Conservation (phyloP, 2,797 vertebrate species). For the Helostoma temminkii region DNA sequence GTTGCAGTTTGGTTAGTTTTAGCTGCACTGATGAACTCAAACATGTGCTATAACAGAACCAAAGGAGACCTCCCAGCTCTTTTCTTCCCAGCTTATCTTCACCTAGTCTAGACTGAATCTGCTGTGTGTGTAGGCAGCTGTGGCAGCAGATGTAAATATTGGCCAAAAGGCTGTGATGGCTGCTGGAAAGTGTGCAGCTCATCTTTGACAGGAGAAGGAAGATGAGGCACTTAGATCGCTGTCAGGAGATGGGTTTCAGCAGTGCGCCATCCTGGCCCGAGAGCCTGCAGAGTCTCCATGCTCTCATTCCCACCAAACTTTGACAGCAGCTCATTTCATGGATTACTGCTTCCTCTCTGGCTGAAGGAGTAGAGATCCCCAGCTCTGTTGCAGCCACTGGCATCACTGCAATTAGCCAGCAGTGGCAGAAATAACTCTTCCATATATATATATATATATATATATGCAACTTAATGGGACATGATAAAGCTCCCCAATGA, state of each 20-base stretch:
- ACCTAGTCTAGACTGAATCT: background rate
- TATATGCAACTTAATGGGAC: too few species aligned
- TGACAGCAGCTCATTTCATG: slow-evolving; percentile 56
- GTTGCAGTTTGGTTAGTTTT: slow-evolving; percentile 27
- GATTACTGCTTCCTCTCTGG: slow-evolving; percentile 30
- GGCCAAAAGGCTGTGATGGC: slow-evolving; percentile 2
- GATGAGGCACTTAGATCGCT: slow-evolving; percentile 14
- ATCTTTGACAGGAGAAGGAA: slow-evolving; percentile 27
- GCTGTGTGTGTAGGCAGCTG: background rate
- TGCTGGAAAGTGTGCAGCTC: slow-evolving; percentile 11
- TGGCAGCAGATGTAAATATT: slow-evolving; percentile 24
- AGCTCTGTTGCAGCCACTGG: slow-evolving; percentile 18
- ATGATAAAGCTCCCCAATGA: too few species aligned
- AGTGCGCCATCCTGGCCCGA: slow-evolving; percentile 15
- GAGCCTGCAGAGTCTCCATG: slow-evolving; percentile 21
- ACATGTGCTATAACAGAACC: background rate
- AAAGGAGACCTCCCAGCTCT: background rate
- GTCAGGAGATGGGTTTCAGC: slow-evolving; percentile 26
- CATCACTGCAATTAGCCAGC: slow-evolving; percentile 16
- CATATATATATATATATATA: too few species aligned
- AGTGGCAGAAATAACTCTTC: slow-evolving; percentile 13
- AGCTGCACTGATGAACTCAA: slow-evolving; percentile 6
- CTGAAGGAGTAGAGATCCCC: slow-evolving; percentile 18
- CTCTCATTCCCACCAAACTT: slow-evolving; percentile 26
- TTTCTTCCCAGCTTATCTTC: too few species aligned